These are phyloP conservation scores for Cariama cristata DNA, from an alignment of 2,113 vertebrate genomes.

Conservation along the genomic window DNA sequence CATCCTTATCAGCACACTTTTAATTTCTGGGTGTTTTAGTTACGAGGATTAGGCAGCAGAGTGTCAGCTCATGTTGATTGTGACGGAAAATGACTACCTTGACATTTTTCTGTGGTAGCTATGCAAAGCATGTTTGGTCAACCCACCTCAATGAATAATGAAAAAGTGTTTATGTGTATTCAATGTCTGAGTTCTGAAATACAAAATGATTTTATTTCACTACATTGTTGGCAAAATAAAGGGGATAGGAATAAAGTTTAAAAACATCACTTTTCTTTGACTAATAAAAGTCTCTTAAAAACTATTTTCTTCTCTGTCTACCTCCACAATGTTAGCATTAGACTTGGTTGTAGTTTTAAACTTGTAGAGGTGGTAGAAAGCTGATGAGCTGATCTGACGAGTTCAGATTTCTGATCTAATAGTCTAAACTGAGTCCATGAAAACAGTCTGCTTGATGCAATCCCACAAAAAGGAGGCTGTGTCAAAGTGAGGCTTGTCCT, in stretches of 20 bases:
- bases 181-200: background rate
- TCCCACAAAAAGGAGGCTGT: background rate
- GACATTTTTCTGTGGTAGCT: background rate
- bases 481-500: background rate
- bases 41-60: background rate
- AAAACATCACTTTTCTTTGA: background rate
- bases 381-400: background rate
- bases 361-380: background rate
- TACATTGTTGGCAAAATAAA: background rate
- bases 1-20: background rate
- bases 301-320: background rate
- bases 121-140: background rate
- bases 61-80: background rate
- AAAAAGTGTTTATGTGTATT: background rate
- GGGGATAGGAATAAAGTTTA: background rate
- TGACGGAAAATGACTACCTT: fast-evolving
- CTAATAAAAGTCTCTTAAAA: background rate
- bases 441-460: background rate
- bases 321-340: background rate
- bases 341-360: background rate
- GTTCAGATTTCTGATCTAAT: background rate
- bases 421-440: background rate
- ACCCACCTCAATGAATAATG: background rate
- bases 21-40: background rate
- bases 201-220: background rate